phyloP scores from a whole-genome alignment of 2,113 vertebrate species.

The Cranoglanis bouderius region DNA sequence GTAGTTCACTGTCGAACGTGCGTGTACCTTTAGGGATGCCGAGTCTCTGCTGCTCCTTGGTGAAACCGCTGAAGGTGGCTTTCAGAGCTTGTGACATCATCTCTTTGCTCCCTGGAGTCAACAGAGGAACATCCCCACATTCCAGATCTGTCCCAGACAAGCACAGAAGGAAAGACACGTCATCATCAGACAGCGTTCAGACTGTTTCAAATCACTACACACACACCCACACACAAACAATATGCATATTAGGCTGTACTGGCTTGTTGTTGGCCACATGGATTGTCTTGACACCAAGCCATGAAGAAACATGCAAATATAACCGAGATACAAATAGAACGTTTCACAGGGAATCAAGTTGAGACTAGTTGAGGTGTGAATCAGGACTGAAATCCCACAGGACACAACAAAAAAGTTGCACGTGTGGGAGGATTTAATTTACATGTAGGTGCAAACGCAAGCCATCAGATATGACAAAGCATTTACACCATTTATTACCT shows the following conservation, averaged over 20 bases:
- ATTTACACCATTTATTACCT: neutral
- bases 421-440: neutral
- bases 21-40: conserved; percentile 93
- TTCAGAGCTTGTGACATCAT: conserved; percentile 99
- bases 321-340: neutral
- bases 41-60: conserved; percentile 92
- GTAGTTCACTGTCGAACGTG: neutral
- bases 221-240: neutral
- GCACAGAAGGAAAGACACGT: neutral
- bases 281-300: neutral
- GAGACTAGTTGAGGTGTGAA: neutral
- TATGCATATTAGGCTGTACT: neutral
- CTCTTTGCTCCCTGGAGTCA: conserved; percentile 98
- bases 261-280: neutral
- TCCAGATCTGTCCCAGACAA: conserved; percentile 83
- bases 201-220: neutral
- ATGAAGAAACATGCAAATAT: neutral
- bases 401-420: neutral
- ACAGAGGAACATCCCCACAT: conserved; percentile 91
- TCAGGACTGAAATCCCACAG: neutral
- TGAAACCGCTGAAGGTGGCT: conserved; percentile 96
- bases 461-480: neutral
- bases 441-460: neutral
- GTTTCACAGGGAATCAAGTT: neutral
- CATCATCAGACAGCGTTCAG: conserved; percentile 8